Percentiles rank a stretch among this genome's conserved stretches.
These are phyloP conservation scores for Spondyliosoma cantharus DNA, from an alignment of 2,797 vertebrate species.

Conservation along the genomic window DNA sequence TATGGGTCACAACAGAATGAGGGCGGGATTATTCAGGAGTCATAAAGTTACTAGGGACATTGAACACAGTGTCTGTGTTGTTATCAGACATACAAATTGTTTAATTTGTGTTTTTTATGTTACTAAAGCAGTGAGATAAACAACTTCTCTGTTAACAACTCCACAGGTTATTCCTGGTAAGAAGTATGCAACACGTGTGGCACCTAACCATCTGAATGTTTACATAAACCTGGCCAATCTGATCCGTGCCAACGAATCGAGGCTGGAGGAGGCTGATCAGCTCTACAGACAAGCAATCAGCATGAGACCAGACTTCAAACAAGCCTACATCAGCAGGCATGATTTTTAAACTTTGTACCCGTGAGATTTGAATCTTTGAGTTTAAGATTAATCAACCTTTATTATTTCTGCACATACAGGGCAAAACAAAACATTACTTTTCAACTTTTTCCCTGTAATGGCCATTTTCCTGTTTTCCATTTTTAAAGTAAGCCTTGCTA, in stretches of 20 bases:
- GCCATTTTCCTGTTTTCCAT: too few species aligned
- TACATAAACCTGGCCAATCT: conserved; percentile 99
- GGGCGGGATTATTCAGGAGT: too few species aligned
- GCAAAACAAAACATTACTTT: too few species aligned
- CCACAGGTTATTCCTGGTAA: conserved; percentile 96
- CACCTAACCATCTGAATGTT: conserved; percentile 98
- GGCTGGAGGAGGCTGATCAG: conserved; percentile 97
- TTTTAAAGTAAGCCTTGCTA: too few species aligned
- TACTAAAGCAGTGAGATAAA: neutral
- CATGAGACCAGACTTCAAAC: conserved; percentile 99
- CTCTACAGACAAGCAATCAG: conserved; percentile 98
- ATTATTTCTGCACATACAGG: too few species aligned
- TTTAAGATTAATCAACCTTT: neutral
- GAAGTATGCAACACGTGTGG: conserved; percentile 97
- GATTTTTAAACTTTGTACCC: neutral
- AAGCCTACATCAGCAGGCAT: conserved; percentile 99
- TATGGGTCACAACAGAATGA: neutral
- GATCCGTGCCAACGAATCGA: conserved; percentile 94
- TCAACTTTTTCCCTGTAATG: too few species aligned
- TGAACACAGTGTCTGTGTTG: neutral
- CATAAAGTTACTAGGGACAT: too few species aligned
- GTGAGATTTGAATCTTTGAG: neutral
- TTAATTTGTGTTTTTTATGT: neutral
- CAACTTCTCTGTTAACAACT: conserved; percentile 29
- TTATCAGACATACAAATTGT: neutral